Evolutionary conservation across 2,888 invertebrate genomes (phyloP), one percentile per base, ranked within the genome.

Genomic region (Dicyrtomina minuta): DNA sequence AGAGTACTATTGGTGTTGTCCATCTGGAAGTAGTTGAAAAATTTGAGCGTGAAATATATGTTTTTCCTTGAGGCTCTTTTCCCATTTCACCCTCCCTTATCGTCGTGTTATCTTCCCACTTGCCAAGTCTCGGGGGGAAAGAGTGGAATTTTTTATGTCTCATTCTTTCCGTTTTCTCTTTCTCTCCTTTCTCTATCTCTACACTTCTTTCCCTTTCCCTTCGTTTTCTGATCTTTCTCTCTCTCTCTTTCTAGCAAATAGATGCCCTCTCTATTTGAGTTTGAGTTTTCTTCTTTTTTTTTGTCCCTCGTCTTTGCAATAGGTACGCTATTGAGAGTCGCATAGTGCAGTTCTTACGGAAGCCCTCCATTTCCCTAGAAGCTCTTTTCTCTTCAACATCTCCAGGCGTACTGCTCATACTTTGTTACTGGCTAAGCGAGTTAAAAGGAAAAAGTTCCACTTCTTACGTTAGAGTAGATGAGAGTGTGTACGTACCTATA

Each of bases 61-160:
- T 65, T 65, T 65, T 65, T 65, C 64, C 64, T 65, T 24, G 39
- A 55, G 64, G 64, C 64, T 65, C 64, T 59, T 67, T 59, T 51
- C 49, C 66, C 49, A 67, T 67, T 59, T 68, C 66, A 62, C 69
- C 62, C 60, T 66, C 65, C 60, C 68, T 70, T 62, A 60, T 68
- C 68, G 61, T 68, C 68, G 44, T 66, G 56, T 70, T 72, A 72
- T 72, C 72, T 70, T 60, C 55, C 70, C 70, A 69, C 69, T 70
- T 70, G 66, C 56, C 66, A 70, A 70, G 65, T 72, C 72, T 65
- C 72, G 39, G 56, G 72, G 68, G 72, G 72, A 55, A 66, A 70
- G n/a, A 68, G 53, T 70, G 55, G 66, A 66, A 72, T 72, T 72
- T 72, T 72, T 72, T 62, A 65, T 61, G 61, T 39, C 15, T 51